Evolutionary conservation across 2,797 vertebrate genomes (phyloP).

Genomic region (Xenops minutus): DNA sequence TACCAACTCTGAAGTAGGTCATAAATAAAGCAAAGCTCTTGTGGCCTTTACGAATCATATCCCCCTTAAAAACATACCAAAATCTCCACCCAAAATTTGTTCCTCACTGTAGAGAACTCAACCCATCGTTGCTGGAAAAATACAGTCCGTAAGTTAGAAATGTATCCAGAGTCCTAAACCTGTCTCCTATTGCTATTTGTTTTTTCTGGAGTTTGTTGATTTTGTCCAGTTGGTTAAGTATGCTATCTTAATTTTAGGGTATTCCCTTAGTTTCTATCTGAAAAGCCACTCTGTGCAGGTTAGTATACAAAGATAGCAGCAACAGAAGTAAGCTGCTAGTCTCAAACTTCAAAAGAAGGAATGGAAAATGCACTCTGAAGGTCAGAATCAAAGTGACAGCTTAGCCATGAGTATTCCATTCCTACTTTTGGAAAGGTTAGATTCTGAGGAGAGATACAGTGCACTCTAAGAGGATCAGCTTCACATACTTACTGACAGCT

Average conservation of each 20-base stretch:
- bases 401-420: neutral
- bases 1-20: neutral
- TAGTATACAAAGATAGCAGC: neutral
- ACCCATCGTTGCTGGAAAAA: neutral
- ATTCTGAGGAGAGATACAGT: neutral
- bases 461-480: neutral
- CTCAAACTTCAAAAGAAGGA: constrained; percentile 5
- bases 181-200: neutral
- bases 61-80: neutral
- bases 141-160: neutral
- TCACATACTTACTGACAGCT: neutral
- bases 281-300: neutral
- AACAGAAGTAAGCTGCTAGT: neutral
- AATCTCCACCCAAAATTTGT: neutral
- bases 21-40: neutral
- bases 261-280: neutral
- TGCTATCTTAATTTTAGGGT: neutral
- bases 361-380: neutral
- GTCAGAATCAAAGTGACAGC: neutral
- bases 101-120: neutral
- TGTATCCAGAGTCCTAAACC: neutral
- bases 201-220: neutral
- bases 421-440: neutral
- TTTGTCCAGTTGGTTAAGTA: neutral
- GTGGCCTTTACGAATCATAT: neutral